phyloP scores from a whole-genome alignment of 2,797 vertebrate genomes.

The Chelonia mydas region DNA sequence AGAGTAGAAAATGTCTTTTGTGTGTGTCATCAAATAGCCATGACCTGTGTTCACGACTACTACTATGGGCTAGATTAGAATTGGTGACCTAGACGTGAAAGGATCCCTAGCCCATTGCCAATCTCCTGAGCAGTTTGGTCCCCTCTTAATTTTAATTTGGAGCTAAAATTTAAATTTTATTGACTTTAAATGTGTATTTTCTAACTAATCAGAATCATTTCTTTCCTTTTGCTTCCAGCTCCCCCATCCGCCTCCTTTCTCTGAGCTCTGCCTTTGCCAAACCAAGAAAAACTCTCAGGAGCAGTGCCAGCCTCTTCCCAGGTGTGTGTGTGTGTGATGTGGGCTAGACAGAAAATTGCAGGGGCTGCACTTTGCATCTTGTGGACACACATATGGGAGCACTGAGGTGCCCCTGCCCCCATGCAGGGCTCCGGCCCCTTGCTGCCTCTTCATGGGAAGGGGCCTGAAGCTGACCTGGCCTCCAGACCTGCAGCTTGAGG shows the following conservation, averaged over 20 bases:
- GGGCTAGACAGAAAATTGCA: neutral
- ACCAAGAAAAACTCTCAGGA: neutral
- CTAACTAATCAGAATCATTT: neutral
- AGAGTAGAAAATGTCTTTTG: neutral
- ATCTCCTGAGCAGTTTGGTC: slow-evolving; percentile 3
- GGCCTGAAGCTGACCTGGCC: neutral
- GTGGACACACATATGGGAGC: neutral
- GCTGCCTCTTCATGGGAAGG: neutral
- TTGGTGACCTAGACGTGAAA: neutral
- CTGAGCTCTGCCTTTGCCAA: neutral
- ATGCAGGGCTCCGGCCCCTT: neutral
- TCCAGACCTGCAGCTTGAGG: neutral
- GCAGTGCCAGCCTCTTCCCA: neutral
- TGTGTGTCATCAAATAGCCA: neutral
- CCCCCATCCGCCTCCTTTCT: neutral
- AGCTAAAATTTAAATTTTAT: neutral
- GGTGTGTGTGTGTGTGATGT: no score
- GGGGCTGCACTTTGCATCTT: neutral
- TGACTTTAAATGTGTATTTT: neutral
- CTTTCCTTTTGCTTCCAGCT: neutral
- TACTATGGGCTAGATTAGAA: neutral
- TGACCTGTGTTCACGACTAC: neutral
- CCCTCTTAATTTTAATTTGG: neutral
- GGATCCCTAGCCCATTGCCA: neutral
- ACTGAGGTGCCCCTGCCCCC: neutral